These are phyloP conservation scores for Pseudococcus longispinus DNA, from an alignment of 2,888 invertebrate genomes.

Conservation along the genomic window DNA sequence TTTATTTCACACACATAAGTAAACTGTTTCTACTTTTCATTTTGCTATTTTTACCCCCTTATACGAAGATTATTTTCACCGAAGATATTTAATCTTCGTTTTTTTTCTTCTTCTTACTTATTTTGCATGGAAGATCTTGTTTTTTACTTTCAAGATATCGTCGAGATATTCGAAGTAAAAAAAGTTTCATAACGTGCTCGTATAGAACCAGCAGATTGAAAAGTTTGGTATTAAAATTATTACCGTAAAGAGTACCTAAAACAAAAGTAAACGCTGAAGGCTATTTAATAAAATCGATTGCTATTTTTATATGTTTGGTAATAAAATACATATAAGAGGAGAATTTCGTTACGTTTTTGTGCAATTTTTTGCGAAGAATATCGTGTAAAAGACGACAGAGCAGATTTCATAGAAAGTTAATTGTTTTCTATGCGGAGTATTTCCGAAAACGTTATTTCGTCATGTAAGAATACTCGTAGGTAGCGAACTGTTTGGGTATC, in stretches of 20 bases:
- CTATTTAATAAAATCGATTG: conserved; percentile 56
- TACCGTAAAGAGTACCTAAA: conserved; percentile 39
- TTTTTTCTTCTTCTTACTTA: background rate
- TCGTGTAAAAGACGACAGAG: background rate
- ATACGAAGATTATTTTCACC: conserved; percentile 45
- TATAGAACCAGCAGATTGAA: conserved; percentile 41
- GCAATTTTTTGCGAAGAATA: background rate
- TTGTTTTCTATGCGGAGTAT: too few species aligned
- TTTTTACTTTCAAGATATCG: background rate
- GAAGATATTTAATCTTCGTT: conserved; percentile 23
- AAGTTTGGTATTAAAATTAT: conserved; percentile 56
- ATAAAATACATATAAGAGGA: conserved; percentile 47
- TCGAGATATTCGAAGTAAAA: conserved; percentile 19
- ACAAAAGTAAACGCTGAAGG: conserved; percentile 55
- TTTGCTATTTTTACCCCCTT: conserved; percentile 42
- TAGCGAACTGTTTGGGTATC: too few species aligned
- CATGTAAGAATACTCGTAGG: too few species aligned
- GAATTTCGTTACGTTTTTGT: background rate
- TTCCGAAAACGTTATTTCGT: too few species aligned
- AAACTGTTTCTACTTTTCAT: conserved; percentile 56
- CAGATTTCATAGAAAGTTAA: too few species aligned
- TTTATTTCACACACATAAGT: conserved; percentile 55
- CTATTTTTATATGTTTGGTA: conserved; percentile 39
- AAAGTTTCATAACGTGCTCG: conserved; percentile 42
- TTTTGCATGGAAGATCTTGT: background rate